Evolutionary conservation across 1,140 invertebrate genomes (phyloP).

Genomic region (Leptinotarsa texana): DNA sequence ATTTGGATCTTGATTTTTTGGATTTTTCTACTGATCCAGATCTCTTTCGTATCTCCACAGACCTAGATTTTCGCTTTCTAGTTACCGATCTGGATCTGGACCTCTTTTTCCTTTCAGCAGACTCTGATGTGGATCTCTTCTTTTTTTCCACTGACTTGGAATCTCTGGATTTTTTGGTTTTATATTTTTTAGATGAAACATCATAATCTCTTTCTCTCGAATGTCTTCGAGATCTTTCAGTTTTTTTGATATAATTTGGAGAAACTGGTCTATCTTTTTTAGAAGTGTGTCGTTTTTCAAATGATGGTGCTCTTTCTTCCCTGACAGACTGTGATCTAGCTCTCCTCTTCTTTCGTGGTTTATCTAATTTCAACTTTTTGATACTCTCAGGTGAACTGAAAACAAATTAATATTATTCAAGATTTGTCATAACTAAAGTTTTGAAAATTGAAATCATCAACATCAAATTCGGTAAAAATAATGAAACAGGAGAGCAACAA

Average conservation of each 20-base stretch:
- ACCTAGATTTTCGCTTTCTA: constrained; percentile 28
- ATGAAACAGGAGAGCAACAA: not conserved
- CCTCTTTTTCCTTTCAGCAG: constrained; percentile 23
- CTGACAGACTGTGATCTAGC: constrained; percentile 32
- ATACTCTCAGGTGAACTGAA: constrained; percentile 44
- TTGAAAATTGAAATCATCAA: too few relatives aligned
- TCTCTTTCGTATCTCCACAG: constrained; percentile 29
- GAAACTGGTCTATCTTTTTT: constrained; percentile 20
- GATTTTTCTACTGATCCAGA: constrained; percentile 26
- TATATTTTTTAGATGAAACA: constrained; percentile 28
- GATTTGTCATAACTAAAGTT: not conserved
- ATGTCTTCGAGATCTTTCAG: constrained; percentile 25
- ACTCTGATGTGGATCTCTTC: constrained; percentile 16
- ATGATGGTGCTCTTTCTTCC: constrained; percentile 18
- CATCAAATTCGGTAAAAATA: too few relatives aligned
- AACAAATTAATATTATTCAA: constrained; percentile 1
- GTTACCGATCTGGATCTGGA: constrained; percentile 16
- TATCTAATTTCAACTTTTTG: constrained; percentile 34
- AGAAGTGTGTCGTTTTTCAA: not conserved
- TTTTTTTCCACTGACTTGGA: constrained; percentile 27
- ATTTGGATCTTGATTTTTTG: constrained; percentile 32
- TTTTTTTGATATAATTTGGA: constrained; percentile 10
- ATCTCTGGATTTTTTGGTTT: constrained; percentile 25
- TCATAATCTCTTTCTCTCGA: constrained; percentile 29
- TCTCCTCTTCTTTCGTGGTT: constrained; percentile 30